Base-by-base conservation (phyloP, 2,888 invertebrate genomes). In the Serripes groenlandicus region DNA sequence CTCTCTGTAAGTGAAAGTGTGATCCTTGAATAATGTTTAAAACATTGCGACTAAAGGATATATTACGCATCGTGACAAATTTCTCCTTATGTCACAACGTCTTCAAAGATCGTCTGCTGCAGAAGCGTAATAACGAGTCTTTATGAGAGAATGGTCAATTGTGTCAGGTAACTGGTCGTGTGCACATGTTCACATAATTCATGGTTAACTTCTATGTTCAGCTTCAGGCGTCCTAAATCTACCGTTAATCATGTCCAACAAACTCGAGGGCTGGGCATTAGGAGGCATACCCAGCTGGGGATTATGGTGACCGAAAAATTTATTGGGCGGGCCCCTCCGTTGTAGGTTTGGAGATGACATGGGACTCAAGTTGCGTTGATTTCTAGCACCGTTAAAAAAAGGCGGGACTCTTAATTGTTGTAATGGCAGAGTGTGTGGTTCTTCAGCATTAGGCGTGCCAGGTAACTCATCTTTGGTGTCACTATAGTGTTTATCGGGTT, bases 181-280 rank as follows among this genome's bases (percentile, higher is more conserved):
- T n/a, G n/a, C n/a, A n/a, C n/a, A n/a, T n/a, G n/a, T n/a, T n/a
- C n/a, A n/a, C n/a, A n/a, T n/a, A n/a, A n/a, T n/a, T n/a, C n/a
- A n/a, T n/a, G n/a, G n/a, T n/a, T n/a, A n/a, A n/a, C n/a, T n/a
- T n/a, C n/a, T n/a, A n/a, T n/a, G n/a, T n/a, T n/a, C n/a, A n/a
- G n/a, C n/a, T n/a, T n/a, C n/a, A n/a, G n/a, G n/a, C n/a, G 37
- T 23, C n/a, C 66, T 23, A 11, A 28, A 23, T 9, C 42, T 66
- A 23, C 66, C 66, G 23, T 66, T 37, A 15, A 66, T 66, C n/a
- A 66, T 11, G 28, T 66, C 66, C 66, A 66, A 42, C 15, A 66
- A 28, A 28, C 9, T 66, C 42, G 42, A 21, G 7, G 66, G 66
- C 3, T 42, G 37, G 3, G 37, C 26, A 11, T 42, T 37, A 18